phyloP scores from a whole-genome alignment of 2,888 invertebrate genomes.

The Eupeodes latifasciatus region DNA sequence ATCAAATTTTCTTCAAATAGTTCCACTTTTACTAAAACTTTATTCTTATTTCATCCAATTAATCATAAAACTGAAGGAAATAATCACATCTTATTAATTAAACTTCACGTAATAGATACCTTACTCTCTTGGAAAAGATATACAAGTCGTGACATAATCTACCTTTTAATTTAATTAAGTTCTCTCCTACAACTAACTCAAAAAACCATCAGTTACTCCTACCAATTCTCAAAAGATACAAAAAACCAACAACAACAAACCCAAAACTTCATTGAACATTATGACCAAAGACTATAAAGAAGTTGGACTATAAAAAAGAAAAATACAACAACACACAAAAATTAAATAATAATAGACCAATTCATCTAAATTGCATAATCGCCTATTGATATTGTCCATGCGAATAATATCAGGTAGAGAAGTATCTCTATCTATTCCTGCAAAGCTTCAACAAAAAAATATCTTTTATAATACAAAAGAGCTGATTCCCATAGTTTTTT shows the following conservation, averaged over 20 bases:
- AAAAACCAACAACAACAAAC: neutral
- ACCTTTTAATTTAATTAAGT: constrained; percentile 76
- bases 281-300: constrained; percentile 65
- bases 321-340: constrained; percentile 31
- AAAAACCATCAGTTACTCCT: neutral
- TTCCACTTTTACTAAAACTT: neutral
- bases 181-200: constrained; percentile 50
- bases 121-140: constrained; percentile 28
- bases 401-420: constrained; percentile 74
- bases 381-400: constrained; percentile 77
- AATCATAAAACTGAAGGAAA: constrained; percentile 34
- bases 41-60: constrained; percentile 19
- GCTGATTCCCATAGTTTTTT: constrained; percentile 70
- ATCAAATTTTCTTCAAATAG: neutral
- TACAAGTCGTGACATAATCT: constrained; percentile 75
- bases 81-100: constrained; percentile 71
- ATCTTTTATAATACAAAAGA: constrained; percentile 61
- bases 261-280: constrained; percentile 62
- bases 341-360: constrained; percentile 75
- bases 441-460: constrained; percentile 1
- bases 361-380: constrained; percentile 78
- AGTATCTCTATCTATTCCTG: constrained; percentile 38
- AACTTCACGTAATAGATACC: constrained; percentile 68
- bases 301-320: constrained; percentile 54
- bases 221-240: neutral